Conservation (phyloP, 2,888 invertebrate genomes). For the Atherix ibis region DNA sequence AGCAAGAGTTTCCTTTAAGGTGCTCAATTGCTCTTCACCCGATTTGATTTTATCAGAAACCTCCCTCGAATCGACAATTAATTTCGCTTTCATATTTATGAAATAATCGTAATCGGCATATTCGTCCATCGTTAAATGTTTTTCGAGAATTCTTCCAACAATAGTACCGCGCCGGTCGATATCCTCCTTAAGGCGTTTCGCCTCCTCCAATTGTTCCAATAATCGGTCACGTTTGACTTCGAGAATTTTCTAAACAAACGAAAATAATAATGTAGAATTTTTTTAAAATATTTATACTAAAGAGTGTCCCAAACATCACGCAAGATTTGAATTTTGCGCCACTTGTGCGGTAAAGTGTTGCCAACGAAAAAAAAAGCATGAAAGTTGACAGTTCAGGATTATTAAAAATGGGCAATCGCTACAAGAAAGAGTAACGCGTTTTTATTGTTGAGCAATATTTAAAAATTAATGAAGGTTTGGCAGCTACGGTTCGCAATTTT, state of each 20-base stretch:
- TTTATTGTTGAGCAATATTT: too few species aligned
- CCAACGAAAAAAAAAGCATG: too few species aligned
- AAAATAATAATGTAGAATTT: too few species aligned
- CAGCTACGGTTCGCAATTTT: too few species aligned
- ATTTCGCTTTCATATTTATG: constrained; percentile 72
- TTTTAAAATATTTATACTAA: too few species aligned
- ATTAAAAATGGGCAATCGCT: too few species aligned
- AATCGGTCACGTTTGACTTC: constrained; percentile 62
- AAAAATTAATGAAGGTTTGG: too few species aligned
- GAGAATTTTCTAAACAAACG: constrained; percentile 40
- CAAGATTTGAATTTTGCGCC: too few species aligned
- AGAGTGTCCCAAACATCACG: too few species aligned
- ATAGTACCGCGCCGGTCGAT: constrained; percentile 61
- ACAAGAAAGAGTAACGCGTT: too few species aligned
- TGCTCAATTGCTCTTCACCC: constrained; percentile 62
- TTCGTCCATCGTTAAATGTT: constrained; percentile 55
- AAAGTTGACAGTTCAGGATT: too few species aligned
- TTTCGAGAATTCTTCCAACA: constrained; percentile 52
- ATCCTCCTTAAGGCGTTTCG: constrained; percentile 62
- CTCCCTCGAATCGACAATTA: constrained; percentile 67
- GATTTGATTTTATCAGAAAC: constrained; percentile 69
- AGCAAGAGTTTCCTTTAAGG: constrained; percentile 36
- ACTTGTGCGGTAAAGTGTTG: too few species aligned
- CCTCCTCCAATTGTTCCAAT: constrained; percentile 63
- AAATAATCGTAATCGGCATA: constrained; percentile 69